Evolutionary conservation across 2,797 vertebrate species (phyloP).

Genomic region (Tenualosa thibaudeaui): DNA sequence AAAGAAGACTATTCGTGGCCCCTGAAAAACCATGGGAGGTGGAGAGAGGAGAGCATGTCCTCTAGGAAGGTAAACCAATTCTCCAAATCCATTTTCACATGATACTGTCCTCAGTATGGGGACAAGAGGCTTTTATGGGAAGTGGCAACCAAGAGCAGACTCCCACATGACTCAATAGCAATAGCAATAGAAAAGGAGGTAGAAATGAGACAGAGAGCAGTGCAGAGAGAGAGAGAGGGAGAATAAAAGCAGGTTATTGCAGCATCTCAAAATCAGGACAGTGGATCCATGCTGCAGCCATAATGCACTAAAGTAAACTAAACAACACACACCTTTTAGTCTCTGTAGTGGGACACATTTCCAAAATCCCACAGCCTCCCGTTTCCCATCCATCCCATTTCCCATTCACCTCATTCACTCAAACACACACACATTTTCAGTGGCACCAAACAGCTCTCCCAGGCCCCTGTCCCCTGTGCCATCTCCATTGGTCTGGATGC

Average conservation of each 20-base stretch:
- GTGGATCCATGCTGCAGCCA: background rate
- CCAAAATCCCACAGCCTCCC: too few relatives aligned
- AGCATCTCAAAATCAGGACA: background rate
- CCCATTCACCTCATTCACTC: background rate
- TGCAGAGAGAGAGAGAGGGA: background rate
- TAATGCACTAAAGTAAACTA: background rate
- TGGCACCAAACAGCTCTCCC: background rate
- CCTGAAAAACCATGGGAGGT: background rate
- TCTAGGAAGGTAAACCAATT: background rate
- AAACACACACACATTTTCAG: constrained; percentile 15
- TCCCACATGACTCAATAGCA: too few relatives aligned
- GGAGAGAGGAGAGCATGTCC: background rate
- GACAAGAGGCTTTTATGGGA: background rate
- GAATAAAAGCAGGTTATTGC: background rate
- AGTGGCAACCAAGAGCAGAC: background rate
- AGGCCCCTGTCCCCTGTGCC: too few relatives aligned
- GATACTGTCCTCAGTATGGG: background rate
- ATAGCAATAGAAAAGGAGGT: background rate
- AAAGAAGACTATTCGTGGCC: background rate
- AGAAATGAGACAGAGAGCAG: background rate
- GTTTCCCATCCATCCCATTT: background rate
- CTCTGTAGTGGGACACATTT: too few relatives aligned
- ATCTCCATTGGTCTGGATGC: too few relatives aligned
- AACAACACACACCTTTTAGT: background rate
- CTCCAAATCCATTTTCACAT: background rate